Evolutionary conservation across 37 sponge, comb jelly and placozoan genomes (phyloP).

Genomic region (Haliclona indistincta): DNA sequence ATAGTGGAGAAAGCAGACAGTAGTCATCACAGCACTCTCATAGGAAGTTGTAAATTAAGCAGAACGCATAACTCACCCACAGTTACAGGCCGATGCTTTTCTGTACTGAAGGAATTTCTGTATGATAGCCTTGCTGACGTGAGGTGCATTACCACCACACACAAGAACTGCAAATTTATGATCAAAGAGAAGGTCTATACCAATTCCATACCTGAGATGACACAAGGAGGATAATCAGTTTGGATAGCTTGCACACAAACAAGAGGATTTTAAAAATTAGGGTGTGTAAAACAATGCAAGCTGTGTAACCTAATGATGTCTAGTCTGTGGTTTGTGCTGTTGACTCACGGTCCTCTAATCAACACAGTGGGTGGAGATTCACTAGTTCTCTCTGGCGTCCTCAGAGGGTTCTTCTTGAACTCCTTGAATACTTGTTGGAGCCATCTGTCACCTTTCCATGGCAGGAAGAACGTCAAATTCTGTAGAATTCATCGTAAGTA

Average conservation of each 20-base stretch:
- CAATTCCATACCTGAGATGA: constrained; percentile 38
- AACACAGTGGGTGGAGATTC: background rate
- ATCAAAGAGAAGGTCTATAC: constrained; percentile 22
- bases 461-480: constrained; percentile 50
- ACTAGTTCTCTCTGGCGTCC: background rate
- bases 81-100: constrained; percentile 28
- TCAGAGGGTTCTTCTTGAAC: constrained; percentile 37
- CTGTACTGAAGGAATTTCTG: constrained; percentile 56
- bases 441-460: constrained; percentile 32
- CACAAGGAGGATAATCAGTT: background rate
- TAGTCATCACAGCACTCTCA: background rate
- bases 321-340: background rate
- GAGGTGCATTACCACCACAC: constrained; percentile 52
- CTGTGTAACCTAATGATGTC: background rate
- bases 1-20: background rate
- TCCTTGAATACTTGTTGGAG: constrained; percentile 8
- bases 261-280: background rate
- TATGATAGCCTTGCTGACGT: constrained; percentile 27
- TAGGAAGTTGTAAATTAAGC: background rate
- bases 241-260: no score
- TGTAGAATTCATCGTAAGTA: constrained; percentile 1
- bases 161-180: constrained; percentile 46
- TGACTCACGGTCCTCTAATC: constrained; percentile 59
- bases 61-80: constrained; percentile 60
- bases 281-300: background rate